These are phyloP conservation scores for Acanthopagrus latus DNA, from an alignment of 2,797 vertebrate species.

Conservation along the genomic window DNA sequence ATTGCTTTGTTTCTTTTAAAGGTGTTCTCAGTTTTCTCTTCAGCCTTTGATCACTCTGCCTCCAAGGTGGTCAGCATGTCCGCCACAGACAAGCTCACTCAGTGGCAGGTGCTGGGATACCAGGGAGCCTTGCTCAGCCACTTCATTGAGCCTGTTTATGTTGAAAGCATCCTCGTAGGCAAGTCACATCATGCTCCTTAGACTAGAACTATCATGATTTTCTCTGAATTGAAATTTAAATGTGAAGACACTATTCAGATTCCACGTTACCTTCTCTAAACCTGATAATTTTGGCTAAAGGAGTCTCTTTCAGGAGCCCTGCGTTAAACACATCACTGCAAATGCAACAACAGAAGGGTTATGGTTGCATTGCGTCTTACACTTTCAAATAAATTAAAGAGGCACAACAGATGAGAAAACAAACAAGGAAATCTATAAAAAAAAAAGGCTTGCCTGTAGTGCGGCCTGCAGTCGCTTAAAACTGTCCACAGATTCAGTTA, in stretches of 20 bases:
- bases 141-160: conserved; percentile 94
- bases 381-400: no score
- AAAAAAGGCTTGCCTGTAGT: no score
- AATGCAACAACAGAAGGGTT: neutral
- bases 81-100: conserved; percentile 92
- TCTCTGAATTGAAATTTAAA: neutral
- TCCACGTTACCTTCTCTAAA: no score
- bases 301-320: neutral
- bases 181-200: conserved; percentile 60
- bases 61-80: conserved; percentile 91
- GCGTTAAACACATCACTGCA: neutral
- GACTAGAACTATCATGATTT: neutral
- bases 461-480: no score
- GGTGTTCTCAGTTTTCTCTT: conserved; percentile 89
- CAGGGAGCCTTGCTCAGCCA: conserved; percentile 96
- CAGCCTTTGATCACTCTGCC: conserved; percentile 75
- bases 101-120: conserved; percentile 95
- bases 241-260: no score
- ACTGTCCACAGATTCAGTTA: no score
- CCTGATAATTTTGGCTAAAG: neutral
- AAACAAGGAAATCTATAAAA: no score
- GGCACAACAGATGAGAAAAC: no score
- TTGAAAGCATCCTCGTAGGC: conserved; percentile 92
- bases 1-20: conserved; percentile 35
- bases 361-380: neutral